phyloP scores from a whole-genome alignment of 2,888 invertebrate genomes.

The Nasonovia ribisnigri region DNA sequence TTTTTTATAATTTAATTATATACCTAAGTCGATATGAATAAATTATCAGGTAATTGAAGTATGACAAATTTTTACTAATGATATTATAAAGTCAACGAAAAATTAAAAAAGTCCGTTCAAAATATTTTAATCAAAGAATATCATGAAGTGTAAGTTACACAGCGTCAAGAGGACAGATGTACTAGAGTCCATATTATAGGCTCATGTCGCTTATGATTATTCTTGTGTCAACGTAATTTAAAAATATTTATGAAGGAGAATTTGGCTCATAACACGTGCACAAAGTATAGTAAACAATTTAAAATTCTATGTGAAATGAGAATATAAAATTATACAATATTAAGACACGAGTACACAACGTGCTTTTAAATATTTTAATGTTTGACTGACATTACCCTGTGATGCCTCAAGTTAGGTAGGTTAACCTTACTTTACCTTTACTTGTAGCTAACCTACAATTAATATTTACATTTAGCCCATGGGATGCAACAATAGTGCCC shows the following conservation, averaged over 20 bases:
- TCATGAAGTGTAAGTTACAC: background rate
- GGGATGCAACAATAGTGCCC: background rate
- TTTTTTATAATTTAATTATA: background rate
- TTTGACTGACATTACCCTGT: background rate
- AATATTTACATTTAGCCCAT: no score
- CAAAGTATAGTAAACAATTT: background rate
- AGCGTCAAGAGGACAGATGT: background rate
- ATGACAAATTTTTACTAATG: background rate
- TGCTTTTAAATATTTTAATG: slow-evolving; percentile 50
- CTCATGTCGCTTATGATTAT: background rate
- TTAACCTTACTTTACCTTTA: no score
- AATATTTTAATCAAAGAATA: background rate
- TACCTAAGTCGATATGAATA: background rate
- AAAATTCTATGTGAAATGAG: slow-evolving; percentile 12
- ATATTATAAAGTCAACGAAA: background rate
- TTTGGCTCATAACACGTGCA: slow-evolving; percentile 22
- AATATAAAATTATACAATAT: slow-evolving; percentile 9
- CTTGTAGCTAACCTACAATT: no score
- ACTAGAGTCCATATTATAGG: background rate
- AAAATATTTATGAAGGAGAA: slow-evolving; percentile 26
- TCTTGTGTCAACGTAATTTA: background rate
- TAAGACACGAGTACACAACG: background rate
- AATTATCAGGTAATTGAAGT: background rate
- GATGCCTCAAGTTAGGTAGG: background rate
- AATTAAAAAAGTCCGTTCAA: background rate